phyloP scores from a whole-genome alignment of 2,113 vertebrate genomes.

The Prionailurus bengalensis region DNA sequence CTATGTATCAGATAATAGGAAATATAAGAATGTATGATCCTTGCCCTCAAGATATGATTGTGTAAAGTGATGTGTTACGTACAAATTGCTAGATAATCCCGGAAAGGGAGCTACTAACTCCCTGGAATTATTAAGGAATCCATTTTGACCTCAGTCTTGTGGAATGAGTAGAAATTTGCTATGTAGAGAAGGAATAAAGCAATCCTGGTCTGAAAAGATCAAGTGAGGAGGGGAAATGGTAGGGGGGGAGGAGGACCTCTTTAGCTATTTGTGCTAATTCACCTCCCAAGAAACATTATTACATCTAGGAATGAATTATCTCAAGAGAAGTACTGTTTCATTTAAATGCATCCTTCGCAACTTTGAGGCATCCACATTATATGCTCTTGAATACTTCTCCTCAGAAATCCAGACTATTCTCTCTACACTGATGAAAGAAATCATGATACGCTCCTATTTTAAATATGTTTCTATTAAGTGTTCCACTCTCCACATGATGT shows the following conservation, averaged over 20 bases:
- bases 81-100: neutral
- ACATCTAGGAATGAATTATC: neutral
- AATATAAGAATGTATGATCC: neutral
- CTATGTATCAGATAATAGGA: neutral
- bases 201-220: neutral
- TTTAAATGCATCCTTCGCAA: neutral
- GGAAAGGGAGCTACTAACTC: neutral
- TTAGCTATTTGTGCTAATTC: neutral
- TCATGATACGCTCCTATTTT: neutral
- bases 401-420: neutral
- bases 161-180: neutral
- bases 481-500: neutral
- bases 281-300: neutral
- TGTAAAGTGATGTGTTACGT: neutral
- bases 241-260: neutral
- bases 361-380: neutral
- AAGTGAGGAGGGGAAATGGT: neutral
- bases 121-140: neutral
- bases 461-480: neutral
- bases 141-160: neutral
- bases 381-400: neutral
- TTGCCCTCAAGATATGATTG: neutral
- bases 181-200: neutral
- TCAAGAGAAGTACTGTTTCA: neutral
- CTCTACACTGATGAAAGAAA: neutral